phyloP scores from a whole-genome alignment of 2,113 vertebrate species.

The Lathamus discolor region DNA sequence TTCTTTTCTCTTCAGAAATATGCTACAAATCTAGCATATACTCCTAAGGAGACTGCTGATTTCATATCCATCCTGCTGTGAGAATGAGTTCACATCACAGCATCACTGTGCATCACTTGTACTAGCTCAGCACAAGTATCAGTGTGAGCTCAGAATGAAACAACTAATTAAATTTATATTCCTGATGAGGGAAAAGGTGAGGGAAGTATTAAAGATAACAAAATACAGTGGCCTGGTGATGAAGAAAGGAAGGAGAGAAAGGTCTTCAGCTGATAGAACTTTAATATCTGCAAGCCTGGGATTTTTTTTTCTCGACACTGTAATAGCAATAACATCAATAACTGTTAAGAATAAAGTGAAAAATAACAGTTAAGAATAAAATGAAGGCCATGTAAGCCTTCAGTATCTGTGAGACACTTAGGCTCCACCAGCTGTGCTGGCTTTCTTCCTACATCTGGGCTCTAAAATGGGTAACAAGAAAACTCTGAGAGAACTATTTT shows the following conservation, averaged over 20 bases:
- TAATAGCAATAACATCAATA: slow-evolving; percentile 33
- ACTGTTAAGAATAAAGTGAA: not conserved
- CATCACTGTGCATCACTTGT: not conserved
- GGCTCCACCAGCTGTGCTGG: slow-evolving; percentile 71
- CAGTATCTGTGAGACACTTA: slow-evolving; percentile 54
- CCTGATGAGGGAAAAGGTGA: not conserved
- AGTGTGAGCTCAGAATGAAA: not conserved
- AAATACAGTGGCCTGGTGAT: not conserved
- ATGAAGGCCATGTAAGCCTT: slow-evolving; percentile 47
- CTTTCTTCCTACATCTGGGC: slow-evolving; percentile 68
- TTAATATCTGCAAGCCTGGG: not conserved
- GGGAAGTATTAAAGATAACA: not conserved
- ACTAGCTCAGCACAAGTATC: not conserved
- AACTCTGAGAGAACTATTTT: slow-evolving; percentile 73
- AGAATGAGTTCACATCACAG: not conserved
- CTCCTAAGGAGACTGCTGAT: not conserved
- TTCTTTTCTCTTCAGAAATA: not conserved
- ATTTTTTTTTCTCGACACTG: not conserved
- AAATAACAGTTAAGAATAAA: not conserved
- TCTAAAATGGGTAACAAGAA: slow-evolving; percentile 65
- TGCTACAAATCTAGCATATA: not conserved
- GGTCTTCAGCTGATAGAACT: not conserved
- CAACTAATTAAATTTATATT: not conserved
- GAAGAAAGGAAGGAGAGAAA: not conserved
- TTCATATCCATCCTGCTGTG: not conserved